These are phyloP conservation scores for Leptosomus discolor DNA, from an alignment of 2,113 vertebrate genomes.

Conservation along the genomic window DNA sequence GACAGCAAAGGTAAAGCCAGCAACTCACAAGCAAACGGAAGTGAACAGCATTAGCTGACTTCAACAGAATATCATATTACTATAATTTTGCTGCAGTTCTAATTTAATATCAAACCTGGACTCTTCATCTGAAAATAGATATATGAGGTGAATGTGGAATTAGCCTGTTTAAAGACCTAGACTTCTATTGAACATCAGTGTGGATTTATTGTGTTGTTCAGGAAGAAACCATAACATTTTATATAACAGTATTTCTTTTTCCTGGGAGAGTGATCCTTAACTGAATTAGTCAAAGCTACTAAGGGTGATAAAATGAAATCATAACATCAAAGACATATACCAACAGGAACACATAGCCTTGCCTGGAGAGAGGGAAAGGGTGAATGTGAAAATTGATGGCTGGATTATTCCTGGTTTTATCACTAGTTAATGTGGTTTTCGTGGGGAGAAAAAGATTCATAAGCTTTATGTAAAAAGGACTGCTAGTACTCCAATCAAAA, in stretches of 20 bases:
- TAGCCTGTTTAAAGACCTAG: background rate
- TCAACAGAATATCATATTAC: background rate
- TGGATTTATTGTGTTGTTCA: background rate
- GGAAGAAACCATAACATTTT: background rate
- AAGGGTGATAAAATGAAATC: background rate
- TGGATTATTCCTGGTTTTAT: background rate
- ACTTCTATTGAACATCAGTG: background rate
- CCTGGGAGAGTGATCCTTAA: background rate
- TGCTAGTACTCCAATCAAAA: background rate
- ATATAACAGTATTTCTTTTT: background rate
- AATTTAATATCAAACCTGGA: background rate
- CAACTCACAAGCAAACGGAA: background rate
- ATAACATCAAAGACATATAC: background rate
- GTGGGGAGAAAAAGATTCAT: background rate
- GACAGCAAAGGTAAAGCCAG: background rate
- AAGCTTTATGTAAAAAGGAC: background rate
- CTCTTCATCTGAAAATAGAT: background rate
- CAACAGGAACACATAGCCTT: background rate
- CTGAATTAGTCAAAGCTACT: background rate
- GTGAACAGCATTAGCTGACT: background rate
- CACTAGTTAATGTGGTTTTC: background rate
- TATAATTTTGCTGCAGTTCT: background rate
- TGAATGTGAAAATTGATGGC: background rate
- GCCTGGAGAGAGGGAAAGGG: background rate
- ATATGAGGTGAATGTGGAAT: background rate